Evolutionary conservation across 2,113 vertebrate genomes (phyloP).

Genomic region (Sylvia atricapilla): DNA sequence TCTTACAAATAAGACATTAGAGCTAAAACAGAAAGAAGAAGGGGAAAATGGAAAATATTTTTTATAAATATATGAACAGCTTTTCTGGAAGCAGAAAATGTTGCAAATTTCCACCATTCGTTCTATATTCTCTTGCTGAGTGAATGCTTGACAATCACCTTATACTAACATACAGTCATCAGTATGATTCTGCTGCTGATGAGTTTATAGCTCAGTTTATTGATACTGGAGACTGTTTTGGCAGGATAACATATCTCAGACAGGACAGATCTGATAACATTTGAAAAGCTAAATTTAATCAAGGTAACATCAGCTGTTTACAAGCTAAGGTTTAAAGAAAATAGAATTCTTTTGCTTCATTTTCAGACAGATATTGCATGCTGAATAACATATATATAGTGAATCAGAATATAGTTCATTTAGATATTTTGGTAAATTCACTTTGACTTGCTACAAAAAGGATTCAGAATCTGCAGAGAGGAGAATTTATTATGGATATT

Average conservation of each 20-base stretch:
- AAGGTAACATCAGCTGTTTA: not conserved
- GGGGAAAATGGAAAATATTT: not conserved
- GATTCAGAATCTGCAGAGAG: not conserved
- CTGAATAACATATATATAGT: not conserved
- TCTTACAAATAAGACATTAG: not conserved
- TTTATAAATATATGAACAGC: not conserved
- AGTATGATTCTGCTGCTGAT: not conserved
- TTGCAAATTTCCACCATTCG: not conserved
- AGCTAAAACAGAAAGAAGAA: not conserved
- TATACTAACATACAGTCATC: not conserved
- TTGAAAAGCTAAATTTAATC: not conserved
- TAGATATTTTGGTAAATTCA: not conserved
- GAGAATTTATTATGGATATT: not conserved
- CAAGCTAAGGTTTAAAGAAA: not conserved
- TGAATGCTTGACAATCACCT: not conserved
- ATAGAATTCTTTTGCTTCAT: not conserved
- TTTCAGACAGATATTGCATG: not conserved
- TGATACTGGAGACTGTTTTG: not conserved
- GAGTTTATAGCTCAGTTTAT: not conserved
- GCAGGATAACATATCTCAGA: not conserved
- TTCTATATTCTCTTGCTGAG: not conserved
- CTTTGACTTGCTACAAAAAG: not conserved
- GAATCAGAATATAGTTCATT: not conserved
- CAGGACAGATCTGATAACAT: not conserved
- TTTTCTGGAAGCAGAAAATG: not conserved